Percentiles rank a stretch among this genome's conserved stretches.
These are phyloP conservation scores for Drosophila emarginata DNA, from an alignment of 2,888 invertebrate genomes.

Conservation along the genomic window DNA sequence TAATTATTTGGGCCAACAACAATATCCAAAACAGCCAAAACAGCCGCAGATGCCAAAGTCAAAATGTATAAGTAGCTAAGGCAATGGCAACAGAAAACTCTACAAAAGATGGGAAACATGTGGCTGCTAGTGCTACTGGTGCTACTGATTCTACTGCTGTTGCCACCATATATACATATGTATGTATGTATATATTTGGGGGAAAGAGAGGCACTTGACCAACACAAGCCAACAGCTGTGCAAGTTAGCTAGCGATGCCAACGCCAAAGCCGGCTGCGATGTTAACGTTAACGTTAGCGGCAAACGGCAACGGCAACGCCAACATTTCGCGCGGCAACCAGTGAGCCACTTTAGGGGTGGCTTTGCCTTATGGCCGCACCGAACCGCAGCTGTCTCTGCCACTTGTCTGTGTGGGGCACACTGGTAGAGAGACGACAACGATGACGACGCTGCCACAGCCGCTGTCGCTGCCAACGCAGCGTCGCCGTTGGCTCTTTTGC, in stretches of 20 bases:
- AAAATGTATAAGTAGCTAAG: constrained; percentile 49
- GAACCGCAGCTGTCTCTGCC: constrained; percentile 28
- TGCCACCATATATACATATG: constrained; percentile 19
- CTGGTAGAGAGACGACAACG: constrained; percentile 9
- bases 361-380: constrained; percentile 40
- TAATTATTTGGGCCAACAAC: constrained; percentile 6
- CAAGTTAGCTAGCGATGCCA: constrained; percentile 11
- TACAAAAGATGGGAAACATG: constrained; percentile 59
- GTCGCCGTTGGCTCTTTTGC: constrained; percentile 46
- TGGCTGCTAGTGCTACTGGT: constrained; percentile 38
- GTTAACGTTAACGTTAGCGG: not conserved
- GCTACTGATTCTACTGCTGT: not conserved
- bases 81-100: constrained; percentile 34
- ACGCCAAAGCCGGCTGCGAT: constrained; percentile 9
- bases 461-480: constrained; percentile 25
- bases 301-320: constrained; percentile 35
- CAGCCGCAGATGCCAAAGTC: constrained; percentile 59
- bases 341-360: constrained; percentile 64
- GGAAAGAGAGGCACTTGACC: constrained; percentile 25
- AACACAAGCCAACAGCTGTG: constrained; percentile 51
- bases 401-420: constrained; percentile 10
- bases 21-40: constrained; percentile 46
- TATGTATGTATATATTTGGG: too few relatives aligned
- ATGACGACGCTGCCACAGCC: constrained; percentile 11
- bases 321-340: constrained; percentile 43